These are phyloP conservation scores for Corythornis madagascariensis DNA, from an alignment of 2,113 vertebrate species.

Conservation along the genomic window DNA sequence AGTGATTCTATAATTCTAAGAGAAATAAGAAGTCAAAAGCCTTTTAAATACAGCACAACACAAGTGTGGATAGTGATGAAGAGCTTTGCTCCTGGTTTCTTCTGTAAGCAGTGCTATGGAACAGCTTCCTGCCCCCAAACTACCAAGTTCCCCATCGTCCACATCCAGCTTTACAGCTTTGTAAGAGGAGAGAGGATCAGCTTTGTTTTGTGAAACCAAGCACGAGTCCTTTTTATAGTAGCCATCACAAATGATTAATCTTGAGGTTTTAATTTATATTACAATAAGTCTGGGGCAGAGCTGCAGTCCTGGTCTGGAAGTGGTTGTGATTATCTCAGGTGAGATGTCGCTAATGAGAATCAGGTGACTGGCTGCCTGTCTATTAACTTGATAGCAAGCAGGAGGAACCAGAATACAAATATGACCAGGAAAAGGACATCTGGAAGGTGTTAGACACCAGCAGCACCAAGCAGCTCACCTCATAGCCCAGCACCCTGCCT, in stretches of 20 bases:
- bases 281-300: background rate
- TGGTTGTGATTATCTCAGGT: background rate
- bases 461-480: slow-evolving; percentile 72
- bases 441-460: background rate
- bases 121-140: background rate
- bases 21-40: background rate
- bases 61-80: background rate
- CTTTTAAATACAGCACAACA: background rate
- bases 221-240: background rate
- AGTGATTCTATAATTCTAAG: background rate
- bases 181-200: background rate
- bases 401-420: background rate
- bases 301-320: background rate
- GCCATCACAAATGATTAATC: background rate
- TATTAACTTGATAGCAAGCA: background rate
- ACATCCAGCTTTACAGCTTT: background rate
- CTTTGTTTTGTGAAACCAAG: background rate
- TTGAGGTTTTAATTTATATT: background rate
- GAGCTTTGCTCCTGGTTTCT: background rate
- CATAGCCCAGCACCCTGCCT: slow-evolving; percentile 84
- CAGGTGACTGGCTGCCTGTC: background rate
- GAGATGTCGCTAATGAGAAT: background rate
- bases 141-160: background rate
- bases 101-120: background rate
- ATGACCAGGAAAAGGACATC: background rate